phyloP scores from a whole-genome alignment of 2,888 invertebrate species.

The Trissolcus japonicus region DNA sequence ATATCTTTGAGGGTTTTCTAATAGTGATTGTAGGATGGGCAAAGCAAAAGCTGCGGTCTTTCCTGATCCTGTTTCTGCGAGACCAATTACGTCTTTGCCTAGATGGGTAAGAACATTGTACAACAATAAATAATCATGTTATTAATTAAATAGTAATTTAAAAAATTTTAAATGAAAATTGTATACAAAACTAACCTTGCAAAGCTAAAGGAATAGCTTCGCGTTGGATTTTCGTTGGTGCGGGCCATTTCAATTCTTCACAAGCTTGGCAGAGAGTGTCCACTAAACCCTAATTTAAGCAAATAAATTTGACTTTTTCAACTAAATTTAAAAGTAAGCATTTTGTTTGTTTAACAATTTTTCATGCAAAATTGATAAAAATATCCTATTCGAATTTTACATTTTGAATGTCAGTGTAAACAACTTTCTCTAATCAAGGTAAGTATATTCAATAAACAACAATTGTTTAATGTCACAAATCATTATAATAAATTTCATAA shows the following conservation, averaged over 20 bases:
- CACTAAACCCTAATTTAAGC: conserved; percentile 85
- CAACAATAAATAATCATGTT: not conserved
- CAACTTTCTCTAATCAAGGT: not conserved
- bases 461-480: not conserved
- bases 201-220: conserved; percentile 95
- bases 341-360: not conserved
- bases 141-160: not conserved
- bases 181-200: conserved; percentile 78
- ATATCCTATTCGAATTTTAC: not conserved
- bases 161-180: not conserved
- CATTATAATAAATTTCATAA: not conserved
- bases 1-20: conserved; percentile 94
- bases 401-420: not conserved
- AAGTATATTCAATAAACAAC: not conserved
- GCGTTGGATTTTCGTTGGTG: conserved; percentile 95
- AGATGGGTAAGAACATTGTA: conserved; percentile 59
- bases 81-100: conserved; percentile 88
- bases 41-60: conserved; percentile 99
- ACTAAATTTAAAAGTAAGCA: not conserved
- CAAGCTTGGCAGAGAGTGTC: conserved; percentile 95
- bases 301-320: not conserved
- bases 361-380: not conserved
- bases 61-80: conserved; percentile 93
- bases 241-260: conserved; percentile 93
- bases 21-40: conserved; percentile 93